A percentile compares a stretch with the other conserved stretches of the same genome.
Conservation (phyloP, 2,888 invertebrate genomes). For the Hydraecia micacea region DNA sequence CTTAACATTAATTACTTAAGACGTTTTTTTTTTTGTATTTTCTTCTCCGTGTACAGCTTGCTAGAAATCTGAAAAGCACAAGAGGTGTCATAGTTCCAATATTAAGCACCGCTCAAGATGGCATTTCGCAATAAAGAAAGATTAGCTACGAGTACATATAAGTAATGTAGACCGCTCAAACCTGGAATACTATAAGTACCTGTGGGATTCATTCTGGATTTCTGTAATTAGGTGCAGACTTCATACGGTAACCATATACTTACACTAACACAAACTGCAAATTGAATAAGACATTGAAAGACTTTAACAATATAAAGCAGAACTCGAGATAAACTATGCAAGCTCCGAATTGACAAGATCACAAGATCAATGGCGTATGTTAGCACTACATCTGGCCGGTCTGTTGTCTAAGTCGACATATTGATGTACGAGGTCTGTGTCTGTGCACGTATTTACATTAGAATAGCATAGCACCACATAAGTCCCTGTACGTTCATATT, state of each 20-base stretch:
- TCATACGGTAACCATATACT: background rate
- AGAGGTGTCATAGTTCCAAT: background rate
- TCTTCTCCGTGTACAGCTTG: background rate
- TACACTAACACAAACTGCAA: background rate
- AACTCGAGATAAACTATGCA: background rate
- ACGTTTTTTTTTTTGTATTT: background rate
- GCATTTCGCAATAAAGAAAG: background rate
- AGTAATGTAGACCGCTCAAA: background rate
- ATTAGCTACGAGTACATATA: too few relatives aligned
- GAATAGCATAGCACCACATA: conserved; percentile 7
- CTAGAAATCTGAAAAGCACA: too few relatives aligned
- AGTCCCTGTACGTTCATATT: background rate
- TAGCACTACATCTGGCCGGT: conserved; percentile 3
- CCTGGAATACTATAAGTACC: background rate
- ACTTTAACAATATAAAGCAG: background rate
- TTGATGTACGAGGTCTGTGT: conserved; percentile 5
- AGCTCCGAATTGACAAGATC: conserved; percentile 18
- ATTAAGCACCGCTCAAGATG: background rate
- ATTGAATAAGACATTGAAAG: background rate
- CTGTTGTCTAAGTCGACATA: conserved; percentile 5
- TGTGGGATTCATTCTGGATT: background rate
- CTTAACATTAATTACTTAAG: background rate
- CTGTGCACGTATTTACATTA: conserved; percentile 8
- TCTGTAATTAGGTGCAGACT: background rate
- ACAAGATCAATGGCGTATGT: conserved; percentile 23